Conservation (phyloP, 1,140 invertebrate genomes). For the Formica selysi region DNA sequence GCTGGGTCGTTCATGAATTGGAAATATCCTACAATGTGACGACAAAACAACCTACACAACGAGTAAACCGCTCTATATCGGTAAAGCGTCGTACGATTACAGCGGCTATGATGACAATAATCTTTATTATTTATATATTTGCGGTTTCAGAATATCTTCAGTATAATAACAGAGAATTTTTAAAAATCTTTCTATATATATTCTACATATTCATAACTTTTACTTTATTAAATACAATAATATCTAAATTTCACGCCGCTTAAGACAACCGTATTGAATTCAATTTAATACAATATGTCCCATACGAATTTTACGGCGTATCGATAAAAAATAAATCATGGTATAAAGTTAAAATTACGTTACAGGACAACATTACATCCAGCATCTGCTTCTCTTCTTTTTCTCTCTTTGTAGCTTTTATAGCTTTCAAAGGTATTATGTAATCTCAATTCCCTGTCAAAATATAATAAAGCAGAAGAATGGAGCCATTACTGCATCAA, state of each 20-base stretch:
- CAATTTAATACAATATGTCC: background rate
- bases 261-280: constrained; percentile 1
- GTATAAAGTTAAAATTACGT: background rate
- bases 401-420: constrained; percentile 28
- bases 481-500: constrained; percentile 12
- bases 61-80: constrained; percentile 77
- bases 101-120: constrained; percentile 29
- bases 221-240: background rate
- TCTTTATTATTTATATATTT: constrained; percentile 52
- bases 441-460: constrained; percentile 43
- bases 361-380: background rate
- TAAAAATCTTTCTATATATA: constrained; percentile 10
- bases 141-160: background rate
- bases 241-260: background rate
- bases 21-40: constrained; percentile 80
- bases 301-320: background rate
- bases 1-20: constrained; percentile 83
- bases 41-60: constrained; percentile 83
- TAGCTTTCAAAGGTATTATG: constrained; percentile 7
- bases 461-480: constrained; percentile 54
- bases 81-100: constrained; percentile 65
- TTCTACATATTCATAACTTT: background rate
- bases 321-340: background rate
- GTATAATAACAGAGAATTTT: background rate
- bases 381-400: constrained; percentile 9